Conservation (phyloP, 2,113 vertebrate genomes). For the Pyxicephalus adspersus region DNA sequence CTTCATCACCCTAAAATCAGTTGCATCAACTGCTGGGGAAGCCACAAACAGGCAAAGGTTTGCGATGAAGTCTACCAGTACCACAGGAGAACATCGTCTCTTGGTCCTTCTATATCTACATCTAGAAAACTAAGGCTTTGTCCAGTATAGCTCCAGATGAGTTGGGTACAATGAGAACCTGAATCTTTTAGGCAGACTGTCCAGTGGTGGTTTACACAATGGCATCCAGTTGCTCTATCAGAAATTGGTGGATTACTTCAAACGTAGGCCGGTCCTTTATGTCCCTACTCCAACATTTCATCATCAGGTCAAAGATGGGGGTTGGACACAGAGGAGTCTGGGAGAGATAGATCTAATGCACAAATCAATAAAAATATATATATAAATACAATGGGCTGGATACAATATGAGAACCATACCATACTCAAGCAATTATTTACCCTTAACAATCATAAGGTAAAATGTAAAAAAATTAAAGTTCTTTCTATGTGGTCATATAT, state of each 20-base stretch:
- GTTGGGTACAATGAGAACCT: slow-evolving; percentile 13
- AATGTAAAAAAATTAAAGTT: no score
- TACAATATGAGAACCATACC: no score
- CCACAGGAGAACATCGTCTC: slow-evolving; percentile 42
- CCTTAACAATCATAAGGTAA: no score
- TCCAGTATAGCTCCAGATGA: slow-evolving; percentile 48
- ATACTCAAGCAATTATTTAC: no score
- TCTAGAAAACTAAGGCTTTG: slow-evolving; percentile 48
- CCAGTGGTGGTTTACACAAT: slow-evolving; percentile 60
- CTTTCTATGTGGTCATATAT: no score
- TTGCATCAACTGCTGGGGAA: not conserved
- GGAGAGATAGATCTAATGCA: slow-evolving; percentile 75
- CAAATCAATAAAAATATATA: no score
- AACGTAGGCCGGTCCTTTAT: slow-evolving; percentile 77
- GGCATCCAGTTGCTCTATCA: slow-evolving; percentile 79
- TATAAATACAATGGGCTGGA: no score
- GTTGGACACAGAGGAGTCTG: slow-evolving; percentile 78
- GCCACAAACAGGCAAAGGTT: not conserved
- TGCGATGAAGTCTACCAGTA: slow-evolving; percentile 8
- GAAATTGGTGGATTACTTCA: slow-evolving; percentile 75
- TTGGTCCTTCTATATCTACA: slow-evolving; percentile 56
- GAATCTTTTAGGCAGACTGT: slow-evolving; percentile 5
- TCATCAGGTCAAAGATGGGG: slow-evolving; percentile 82
- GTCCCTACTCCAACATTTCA: slow-evolving; percentile 82
- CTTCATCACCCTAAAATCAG: not conserved